Evolutionary conservation across 1,140 invertebrate genomes (phyloP).

Genomic region (Episyrphus balteatus): DNA sequence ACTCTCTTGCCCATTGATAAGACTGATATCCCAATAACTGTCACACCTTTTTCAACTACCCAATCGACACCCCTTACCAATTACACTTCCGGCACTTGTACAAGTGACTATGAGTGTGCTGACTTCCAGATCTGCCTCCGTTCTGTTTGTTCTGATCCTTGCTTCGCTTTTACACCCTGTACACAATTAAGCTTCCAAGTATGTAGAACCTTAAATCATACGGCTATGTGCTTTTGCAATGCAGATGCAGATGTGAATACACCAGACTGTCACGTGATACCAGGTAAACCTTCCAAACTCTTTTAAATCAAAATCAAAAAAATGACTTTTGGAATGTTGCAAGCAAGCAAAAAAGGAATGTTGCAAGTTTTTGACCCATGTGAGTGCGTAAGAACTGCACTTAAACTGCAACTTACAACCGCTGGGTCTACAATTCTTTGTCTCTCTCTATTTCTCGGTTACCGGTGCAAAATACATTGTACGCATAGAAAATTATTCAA

Average conservation of each 20-base stretch:
- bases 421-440: neutral
- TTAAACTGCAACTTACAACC: neutral
- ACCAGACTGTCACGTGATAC: constrained; percentile 41
- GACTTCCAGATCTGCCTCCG: constrained; percentile 43
- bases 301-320: constrained; percentile 8
- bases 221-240: constrained; percentile 43
- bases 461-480: no score
- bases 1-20: no score
- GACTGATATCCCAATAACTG: no score
- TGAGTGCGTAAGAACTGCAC: neutral
- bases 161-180: constrained; percentile 17
- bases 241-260: constrained; percentile 28
- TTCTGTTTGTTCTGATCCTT: constrained; percentile 45
- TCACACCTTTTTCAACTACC: no score
- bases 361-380: neutral
- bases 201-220: constrained; percentile 40
- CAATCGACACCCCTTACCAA: no score
- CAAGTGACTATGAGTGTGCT: constrained; percentile 38
- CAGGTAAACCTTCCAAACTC: constrained; percentile 42
- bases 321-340: neutral
- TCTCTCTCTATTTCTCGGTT: neutral
- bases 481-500: no score
- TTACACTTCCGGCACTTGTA: constrained; percentile 9
- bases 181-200: neutral
- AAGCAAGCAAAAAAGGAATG: neutral